Evolutionary conservation across 2,797 vertebrate species (phyloP), one percentile per base, ranked within the genome.

Genomic region (Phalloptychus januarius): DNA sequence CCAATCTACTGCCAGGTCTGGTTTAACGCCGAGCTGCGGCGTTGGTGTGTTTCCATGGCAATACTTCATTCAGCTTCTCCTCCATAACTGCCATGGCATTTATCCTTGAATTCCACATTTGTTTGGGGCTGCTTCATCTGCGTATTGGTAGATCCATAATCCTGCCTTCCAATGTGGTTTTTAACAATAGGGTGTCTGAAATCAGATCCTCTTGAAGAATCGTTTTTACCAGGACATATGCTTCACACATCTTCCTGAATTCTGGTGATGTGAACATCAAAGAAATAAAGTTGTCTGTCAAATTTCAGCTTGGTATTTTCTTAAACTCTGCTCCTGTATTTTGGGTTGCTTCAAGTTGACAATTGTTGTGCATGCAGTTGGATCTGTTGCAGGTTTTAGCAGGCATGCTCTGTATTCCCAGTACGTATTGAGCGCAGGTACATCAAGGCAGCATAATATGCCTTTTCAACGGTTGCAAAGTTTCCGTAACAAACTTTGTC

Each of bases 11-110:
- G 18, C 33, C 61, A 38, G 61, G 16, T 65, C 33, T 65, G 61
- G 33, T 36, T 65, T 38, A 38, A 65, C 61, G 25, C 61, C 0
- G 33, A 65, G 61, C 31, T 65, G 3, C 7, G 38, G 61, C 31
- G 33, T 65, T 65, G 33, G 61, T 65, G 33, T 65, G 61, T 65
- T 65, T 38, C 61, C 61, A 65, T 65, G 61, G 33, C 61, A 65
- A 38, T 20, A 18, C 61, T 65, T 65, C 15, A 38, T 20, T 65
- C 33, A 65, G 61, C 18, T 10, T 36, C 33, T 65, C 16, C 61
- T 63, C 5, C 15, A 63, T 18, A 63, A 33, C 58, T 16, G 56
- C 28, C 16, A 36, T 20, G 61, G 33, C 33, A 38, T 65, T 65
- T 23, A 65, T 33, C 15, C 31, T 58, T 31, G 12, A 58, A 58